These are phyloP conservation scores for Lasioglossum oenotherae DNA, from an alignment of 2,888 invertebrate genomes.

Conservation along the genomic window DNA sequence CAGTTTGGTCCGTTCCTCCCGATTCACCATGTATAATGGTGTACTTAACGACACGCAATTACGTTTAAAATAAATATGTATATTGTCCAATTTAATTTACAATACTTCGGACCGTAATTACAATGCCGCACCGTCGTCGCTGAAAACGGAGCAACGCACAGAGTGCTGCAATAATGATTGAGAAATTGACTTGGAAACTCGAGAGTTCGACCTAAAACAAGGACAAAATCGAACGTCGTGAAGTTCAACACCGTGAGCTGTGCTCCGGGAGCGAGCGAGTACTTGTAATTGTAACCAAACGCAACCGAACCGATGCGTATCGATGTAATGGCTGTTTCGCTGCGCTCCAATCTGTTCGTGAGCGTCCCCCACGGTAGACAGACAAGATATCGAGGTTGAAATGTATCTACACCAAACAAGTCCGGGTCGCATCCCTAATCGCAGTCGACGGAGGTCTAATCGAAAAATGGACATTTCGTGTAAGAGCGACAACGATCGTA, in stretches of 20 bases:
- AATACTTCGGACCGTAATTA: not conserved
- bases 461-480: conserved; percentile 15
- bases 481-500: conserved; percentile 15
- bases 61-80: not conserved
- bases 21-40: not conserved
- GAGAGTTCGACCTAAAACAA: not conserved
- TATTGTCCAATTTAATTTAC: not conserved
- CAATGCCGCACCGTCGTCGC: not conserved
- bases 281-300: not conserved
- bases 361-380: not conserved
- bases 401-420: not conserved
- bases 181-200: not conserved
- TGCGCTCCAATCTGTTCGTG: not conserved
- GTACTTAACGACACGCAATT: not conserved
- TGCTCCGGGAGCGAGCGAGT: not conserved
- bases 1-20: no score
- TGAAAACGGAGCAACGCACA: not conserved
- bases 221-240: not conserved
- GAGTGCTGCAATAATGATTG: not conserved
- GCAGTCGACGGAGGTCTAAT: not conserved
- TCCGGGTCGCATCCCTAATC: conserved; percentile 1
- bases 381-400: not conserved
- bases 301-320: not conserved
- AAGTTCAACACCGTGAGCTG: not conserved
- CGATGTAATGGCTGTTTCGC: not conserved